Evolutionary conservation across 2,888 invertebrate species (phyloP).

Genomic region (Gnatocerus cornutus): DNA sequence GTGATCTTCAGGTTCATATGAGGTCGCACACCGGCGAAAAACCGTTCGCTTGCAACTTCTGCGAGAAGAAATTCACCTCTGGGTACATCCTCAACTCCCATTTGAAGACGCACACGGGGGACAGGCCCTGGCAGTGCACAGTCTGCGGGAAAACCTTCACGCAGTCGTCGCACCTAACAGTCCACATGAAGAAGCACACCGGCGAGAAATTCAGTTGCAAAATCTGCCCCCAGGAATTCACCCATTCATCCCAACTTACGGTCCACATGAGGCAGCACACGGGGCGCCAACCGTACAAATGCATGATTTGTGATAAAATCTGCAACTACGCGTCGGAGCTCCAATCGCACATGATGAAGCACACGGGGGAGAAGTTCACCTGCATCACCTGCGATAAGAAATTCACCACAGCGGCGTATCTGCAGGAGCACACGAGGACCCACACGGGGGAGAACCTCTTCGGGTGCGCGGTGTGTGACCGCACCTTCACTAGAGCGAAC

Average conservation of each 20-base stretch:
- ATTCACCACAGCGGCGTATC: slow-evolving; percentile 58
- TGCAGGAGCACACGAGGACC: slow-evolving; percentile 53
- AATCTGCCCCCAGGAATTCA: slow-evolving; percentile 62
- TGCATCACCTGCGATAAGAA: slow-evolving; percentile 60
- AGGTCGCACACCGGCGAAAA: slow-evolving; percentile 62
- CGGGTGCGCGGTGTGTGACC: slow-evolving; percentile 44
- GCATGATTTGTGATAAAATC: slow-evolving; percentile 64
- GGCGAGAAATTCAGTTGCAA: slow-evolving; percentile 69
- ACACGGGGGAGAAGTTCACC: slow-evolving; percentile 63
- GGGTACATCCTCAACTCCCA: slow-evolving; percentile 72
- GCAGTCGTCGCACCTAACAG: slow-evolving; percentile 74
- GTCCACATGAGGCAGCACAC: slow-evolving; percentile 67
- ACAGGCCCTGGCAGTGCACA: slow-evolving; percentile 72
- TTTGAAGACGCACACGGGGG: slow-evolving; percentile 75
- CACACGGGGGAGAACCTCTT: slow-evolving; percentile 50
- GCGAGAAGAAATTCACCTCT: slow-evolving; percentile 49
- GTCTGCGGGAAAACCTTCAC: slow-evolving; percentile 74
- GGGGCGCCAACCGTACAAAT: slow-evolving; percentile 65
- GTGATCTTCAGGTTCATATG: slow-evolving; percentile 71
- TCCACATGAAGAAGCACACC: slow-evolving; percentile 74
- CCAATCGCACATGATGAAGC: slow-evolving; percentile 63
- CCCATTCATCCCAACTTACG: slow-evolving; percentile 65
- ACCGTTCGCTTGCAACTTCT: slow-evolving; percentile 73
- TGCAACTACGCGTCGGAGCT: slow-evolving; percentile 63
- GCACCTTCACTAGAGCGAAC: slow-evolving; percentile 43